phyloP scores from a whole-genome alignment of 2,888 invertebrate species.

The Drosophila meridionalis region DNA sequence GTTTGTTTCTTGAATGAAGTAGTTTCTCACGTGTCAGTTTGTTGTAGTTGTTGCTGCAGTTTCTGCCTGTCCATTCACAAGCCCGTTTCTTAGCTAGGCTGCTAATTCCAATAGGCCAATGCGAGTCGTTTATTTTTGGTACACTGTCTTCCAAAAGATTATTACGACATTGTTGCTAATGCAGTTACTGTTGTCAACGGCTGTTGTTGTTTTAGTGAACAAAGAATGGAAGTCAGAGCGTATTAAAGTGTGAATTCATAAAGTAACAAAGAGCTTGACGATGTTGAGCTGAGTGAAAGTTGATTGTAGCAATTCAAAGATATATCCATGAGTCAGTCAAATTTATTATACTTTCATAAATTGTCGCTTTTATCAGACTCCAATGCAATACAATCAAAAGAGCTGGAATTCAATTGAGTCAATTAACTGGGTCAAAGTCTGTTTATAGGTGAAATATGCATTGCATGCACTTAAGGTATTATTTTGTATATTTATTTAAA shows the following conservation, averaged over 20 bases:
- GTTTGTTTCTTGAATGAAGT: conserved; percentile 45
- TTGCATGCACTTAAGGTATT: conserved; percentile 36
- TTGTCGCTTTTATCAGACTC: conserved; percentile 6
- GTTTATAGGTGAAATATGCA: conserved; percentile 34
- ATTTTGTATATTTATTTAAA: conserved; percentile 30
- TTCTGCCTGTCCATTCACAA: conserved; percentile 32
- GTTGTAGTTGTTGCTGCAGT: conserved; percentile 22
- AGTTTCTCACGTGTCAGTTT: conserved; percentile 50
- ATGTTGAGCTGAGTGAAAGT: conserved; percentile 41
- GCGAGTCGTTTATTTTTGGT: conserved; percentile 4
- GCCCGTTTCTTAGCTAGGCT: conserved; percentile 21
- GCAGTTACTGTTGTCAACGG: background rate
- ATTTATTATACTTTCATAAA: background rate
- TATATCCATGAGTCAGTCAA: conserved; percentile 18
- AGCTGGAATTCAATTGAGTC: conserved; percentile 19
- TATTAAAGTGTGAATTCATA: conserved; percentile 22
- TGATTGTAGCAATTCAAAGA: conserved; percentile 4
- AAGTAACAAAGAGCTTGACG: background rate
- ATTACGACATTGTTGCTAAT: conserved; percentile 11
- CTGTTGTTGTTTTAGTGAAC: background rate
- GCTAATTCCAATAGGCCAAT: conserved; percentile 34
- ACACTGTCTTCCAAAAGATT: conserved; percentile 20
- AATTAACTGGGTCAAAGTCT: conserved; percentile 40
- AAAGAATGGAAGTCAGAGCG: conserved; percentile 22
- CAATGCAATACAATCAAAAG: conserved; percentile 7